A percentile compares a stretch with the other conserved stretches of the same genome.
Evolutionary conservation across 2,888 invertebrate species (phyloP).

Genomic region (Ormyrus pomaceus): DNA sequence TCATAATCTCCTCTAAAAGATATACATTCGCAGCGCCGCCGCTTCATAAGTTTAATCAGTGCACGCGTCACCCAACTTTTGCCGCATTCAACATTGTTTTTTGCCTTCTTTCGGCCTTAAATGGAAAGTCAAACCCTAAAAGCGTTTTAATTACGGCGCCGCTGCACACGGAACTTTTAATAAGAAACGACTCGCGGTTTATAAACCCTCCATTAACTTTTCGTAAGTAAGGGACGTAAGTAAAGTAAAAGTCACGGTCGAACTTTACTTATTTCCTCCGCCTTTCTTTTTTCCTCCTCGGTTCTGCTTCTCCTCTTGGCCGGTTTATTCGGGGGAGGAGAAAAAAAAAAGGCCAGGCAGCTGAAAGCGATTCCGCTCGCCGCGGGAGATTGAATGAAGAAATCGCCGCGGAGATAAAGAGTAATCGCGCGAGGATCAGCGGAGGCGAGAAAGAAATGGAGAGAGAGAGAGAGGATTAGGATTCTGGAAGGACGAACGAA

Average conservation of each 20-base stretch:
- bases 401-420: conserved; percentile 35
- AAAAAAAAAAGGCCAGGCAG: conserved; percentile 10
- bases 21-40: background rate
- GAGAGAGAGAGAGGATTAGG: background rate
- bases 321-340: background rate
- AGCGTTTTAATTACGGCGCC: conserved; percentile 51
- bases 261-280: conserved; percentile 43
- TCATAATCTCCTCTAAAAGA: background rate
- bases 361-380: background rate
- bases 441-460: background rate
- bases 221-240: conserved; percentile 28
- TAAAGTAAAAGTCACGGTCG: conserved; percentile 42
- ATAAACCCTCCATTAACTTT: conserved; percentile 53
- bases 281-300: conserved; percentile 1
- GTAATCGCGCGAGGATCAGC: background rate
- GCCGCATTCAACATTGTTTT: conserved; percentile 37
- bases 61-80: conserved; percentile 10
- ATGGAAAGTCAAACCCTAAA: conserved; percentile 51
- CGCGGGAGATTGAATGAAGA: conserved; percentile 29
- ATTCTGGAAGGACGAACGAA: background rate
- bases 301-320: background rate
- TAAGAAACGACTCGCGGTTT: conserved; percentile 54
- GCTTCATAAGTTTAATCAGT: conserved; percentile 38
- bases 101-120: conserved; percentile 10
- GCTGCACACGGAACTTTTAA: conserved; percentile 51